Percentiles rank a stretch among this genome's conserved stretches.
Conservation (phyloP, 2,888 invertebrate species). For the Melikaiella ostensackeni region DNA sequence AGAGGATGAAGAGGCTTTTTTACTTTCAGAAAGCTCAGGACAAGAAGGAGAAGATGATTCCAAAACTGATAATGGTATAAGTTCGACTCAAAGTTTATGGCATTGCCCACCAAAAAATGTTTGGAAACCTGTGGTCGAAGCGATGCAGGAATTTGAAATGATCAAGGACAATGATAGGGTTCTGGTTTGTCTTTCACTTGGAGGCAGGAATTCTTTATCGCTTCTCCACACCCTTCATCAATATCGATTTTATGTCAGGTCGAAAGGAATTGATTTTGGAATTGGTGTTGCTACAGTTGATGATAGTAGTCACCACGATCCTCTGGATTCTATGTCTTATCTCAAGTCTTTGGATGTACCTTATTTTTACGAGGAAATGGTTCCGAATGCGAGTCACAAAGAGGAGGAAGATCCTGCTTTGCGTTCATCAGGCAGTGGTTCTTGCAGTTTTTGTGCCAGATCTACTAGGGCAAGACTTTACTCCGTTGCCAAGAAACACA, state of each 20-base stretch:
- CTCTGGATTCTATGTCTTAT: constrained; percentile 81
- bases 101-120: constrained; percentile 88
- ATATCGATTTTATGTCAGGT: constrained; percentile 87
- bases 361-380: constrained; percentile 81
- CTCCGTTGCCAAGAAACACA: constrained; percentile 85
- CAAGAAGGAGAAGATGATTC: constrained; percentile 73
- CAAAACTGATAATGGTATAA: constrained; percentile 7
- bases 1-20: constrained; percentile 69
- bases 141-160: constrained; percentile 90
- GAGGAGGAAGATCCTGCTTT: constrained; percentile 72
- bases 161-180: constrained; percentile 89
- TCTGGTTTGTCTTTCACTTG: constrained; percentile 86
- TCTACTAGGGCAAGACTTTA: constrained; percentile 87
- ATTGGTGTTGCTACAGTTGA: constrained; percentile 88
- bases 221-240: constrained; percentile 90
- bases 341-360: constrained; percentile 80
- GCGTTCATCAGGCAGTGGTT: constrained; percentile 43
- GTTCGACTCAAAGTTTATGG: constrained; percentile 80
- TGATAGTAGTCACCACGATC: constrained; percentile 81
- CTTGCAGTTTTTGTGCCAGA: constrained; percentile 86
- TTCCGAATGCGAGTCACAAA: constrained; percentile 84
- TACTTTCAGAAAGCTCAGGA: constrained; percentile 64
- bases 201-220: constrained; percentile 89
- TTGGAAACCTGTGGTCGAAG: constrained; percentile 90
- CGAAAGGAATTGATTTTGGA: constrained; percentile 87